Evolutionary conservation across 2,797 vertebrate species (phyloP), one percentile per base, ranked within the genome.

Genomic region (Potorous gilbertii): DNA sequence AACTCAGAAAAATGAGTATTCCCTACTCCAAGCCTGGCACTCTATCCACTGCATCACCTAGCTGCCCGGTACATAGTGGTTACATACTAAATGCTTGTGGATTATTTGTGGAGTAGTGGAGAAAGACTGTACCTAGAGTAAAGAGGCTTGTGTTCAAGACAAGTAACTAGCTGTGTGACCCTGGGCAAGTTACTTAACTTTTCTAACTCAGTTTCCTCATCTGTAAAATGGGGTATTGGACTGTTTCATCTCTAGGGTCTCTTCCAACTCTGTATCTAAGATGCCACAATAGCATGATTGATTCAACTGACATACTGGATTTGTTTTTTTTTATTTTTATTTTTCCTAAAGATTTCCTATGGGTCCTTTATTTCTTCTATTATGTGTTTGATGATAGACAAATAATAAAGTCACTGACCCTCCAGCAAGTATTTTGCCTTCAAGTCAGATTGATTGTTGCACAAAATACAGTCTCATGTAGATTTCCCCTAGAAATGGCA

Each of bases 401-500:
- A 31, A 94, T 90, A 29, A 96, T 46, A 46, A 95, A 95, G 93
- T 50, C 13, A 1, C 27, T 31, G 62, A 81, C 24, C 92, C 40
- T 27, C 40, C 94, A 59, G 6, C 56, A 96, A 94, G 91, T 81
- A 50, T 18, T 10, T 90, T 74, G 55, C 31, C 54, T 81, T 81
- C n/a, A 27, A 29, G 56, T 92, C 21, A 91, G 29, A 96, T 90
- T 56, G 16, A 62, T 54, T 3, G 92, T 91, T 93, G 74, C 56
- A 95, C 62, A 89, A 92, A 95, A 92, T 40, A 94, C 62, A 89
- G 55, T 91, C 74, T 16, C 91, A 10, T 92, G 92, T 90, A 92
- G 31, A 66, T 94, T 95, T 62, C 62, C 90, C 16, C n/a, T 93
- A 54, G n/a, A 91, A 54, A 93, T 95, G 57, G 81, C 90, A 95